Evolutionary conservation across 2,888 invertebrate genomes (phyloP), one percentile per base, ranked within the genome.

Genomic region (Lysandra bellargus): DNA sequence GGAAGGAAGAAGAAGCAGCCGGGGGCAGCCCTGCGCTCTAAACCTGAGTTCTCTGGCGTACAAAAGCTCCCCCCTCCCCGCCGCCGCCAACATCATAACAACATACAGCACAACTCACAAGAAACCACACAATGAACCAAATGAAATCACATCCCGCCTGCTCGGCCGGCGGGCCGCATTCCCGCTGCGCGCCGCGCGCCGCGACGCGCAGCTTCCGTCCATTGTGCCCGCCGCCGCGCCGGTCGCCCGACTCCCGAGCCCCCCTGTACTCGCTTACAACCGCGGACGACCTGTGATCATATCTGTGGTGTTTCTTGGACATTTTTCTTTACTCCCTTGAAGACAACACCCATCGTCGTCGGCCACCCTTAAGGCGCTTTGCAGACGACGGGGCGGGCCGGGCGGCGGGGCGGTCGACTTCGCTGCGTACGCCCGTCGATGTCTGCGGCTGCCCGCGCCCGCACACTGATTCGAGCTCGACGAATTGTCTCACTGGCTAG

Each of bases 41-140:
- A 75, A 40, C 9, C 23, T 75, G 30, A 49, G 77, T 57, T 57
- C 33, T 60, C 77, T n/a, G 77, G 37, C 61, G 60, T 37, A 44
- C 78, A 44, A 69, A 33, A 69, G 5, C 17, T 33, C 33, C 33
- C 33, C 33, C 33, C 14, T 9, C 69, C 14, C 69, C 14, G 33
- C 77, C 33, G n/a, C 77, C 78, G 80, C 57, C 17, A 17, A 57
- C 57, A 57, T 57, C 57, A 17, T 57, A 57, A 57, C 57, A 57
- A 33, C 23, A 23, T 23, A 23, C 76, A 57, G 49, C 75, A 49
- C 75, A 44, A 49, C 76, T 76, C 76, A 12, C 76, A 76, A 78
- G 78, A 78, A 78, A 78, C 44, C 69, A 30, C 78, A 78, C 78
- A 78, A 78, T 78, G 64, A 49, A 69, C 78, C 44, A 69, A 78